Base-by-base conservation (phyloP, 2,888 invertebrate species). In the Cyclophora albipunctata region DNA sequence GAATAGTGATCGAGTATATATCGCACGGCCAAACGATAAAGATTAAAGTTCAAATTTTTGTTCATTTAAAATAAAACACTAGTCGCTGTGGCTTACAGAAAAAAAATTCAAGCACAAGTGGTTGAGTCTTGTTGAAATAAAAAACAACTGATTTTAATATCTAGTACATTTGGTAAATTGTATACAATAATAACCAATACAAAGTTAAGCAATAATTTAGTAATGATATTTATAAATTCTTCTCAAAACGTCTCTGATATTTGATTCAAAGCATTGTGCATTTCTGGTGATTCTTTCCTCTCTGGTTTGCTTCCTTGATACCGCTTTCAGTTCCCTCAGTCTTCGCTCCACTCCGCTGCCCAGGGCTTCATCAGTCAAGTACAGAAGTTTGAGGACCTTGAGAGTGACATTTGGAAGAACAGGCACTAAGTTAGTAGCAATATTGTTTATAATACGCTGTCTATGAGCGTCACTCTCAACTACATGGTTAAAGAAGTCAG, bases 371-470 rank as follows among this genome's bases (percentile, higher is more conserved):
- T 96, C 93, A 0, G 93, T 94, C 66, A 94, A 89, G n/a, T 90
- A 78, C 70, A 96, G 95, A 71, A 95, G 92, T 60, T 91, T 91
- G 3, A 97, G 90, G 3, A 93, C 93, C 50, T 96, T 91, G 62
- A 93, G 92, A 75, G 94, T 5, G 3, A 58, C 50, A 2, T 58
- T 52, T 0, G 60, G 56, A 20, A 57, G 54, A 2, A 58, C 59
- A 20, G 46, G 41, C 6, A 46, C 6, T 34, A 43, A 34, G 34
- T 3, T 3, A 43, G 20, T 0, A 33, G 42, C 40, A 7, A 55
- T 0, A 34, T 49, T 62, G 0, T 48, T 41, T 34, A 61, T 51
- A 46, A 63, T 63, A 46, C 62, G 54, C 35, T 60, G 52, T 4
- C 52, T 56, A 20, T 62, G 62, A 1, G 48, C 58, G 3, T 62